Percentiles rank a stretch among this genome's conserved stretches.
Conservation (phyloP, 64 coral and sea anemone species). For the Montipora foliosa region DNA sequence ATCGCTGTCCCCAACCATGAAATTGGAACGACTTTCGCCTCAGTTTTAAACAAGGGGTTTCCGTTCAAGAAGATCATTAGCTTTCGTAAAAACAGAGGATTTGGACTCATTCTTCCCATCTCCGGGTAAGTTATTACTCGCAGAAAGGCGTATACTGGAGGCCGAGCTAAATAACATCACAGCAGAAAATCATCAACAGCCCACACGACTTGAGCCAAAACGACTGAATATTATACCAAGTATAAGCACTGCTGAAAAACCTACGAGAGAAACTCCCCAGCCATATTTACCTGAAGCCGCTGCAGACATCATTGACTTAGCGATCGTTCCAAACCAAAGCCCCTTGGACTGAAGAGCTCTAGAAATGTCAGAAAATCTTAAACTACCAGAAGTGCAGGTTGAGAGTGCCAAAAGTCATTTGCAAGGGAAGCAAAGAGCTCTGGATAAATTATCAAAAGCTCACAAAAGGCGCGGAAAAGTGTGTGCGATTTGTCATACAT, state of each 20-base stretch:
- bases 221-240: slow-evolving; percentile 7
- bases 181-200: not conserved
- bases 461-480: slow-evolving; percentile 38
- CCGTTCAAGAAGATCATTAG: too few relatives aligned
- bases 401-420: slow-evolving; percentile 65
- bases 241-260: slow-evolving; percentile 14
- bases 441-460: slow-evolving; percentile 33
- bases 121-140: too few relatives aligned
- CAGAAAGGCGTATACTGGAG: too few relatives aligned
- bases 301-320: not conserved
- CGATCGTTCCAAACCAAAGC: not conserved
- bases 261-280: not conserved
- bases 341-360: slow-evolving; percentile 36
- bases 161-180: too few relatives aligned
- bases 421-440: slow-evolving; percentile 23
- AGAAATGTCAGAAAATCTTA: slow-evolving; percentile 45
- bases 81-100: too few relatives aligned
- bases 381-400: slow-evolving; percentile 51
- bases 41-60: too few relatives aligned
- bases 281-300: not conserved
- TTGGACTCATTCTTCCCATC: too few relatives aligned
- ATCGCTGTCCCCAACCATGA: too few relatives aligned
- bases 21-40: too few relatives aligned
- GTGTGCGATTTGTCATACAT: slow-evolving; percentile 36
- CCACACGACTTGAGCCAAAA: not conserved